These are phyloP conservation scores for Adineta ricciae DNA, from an alignment of 2,888 invertebrate genomes.

Conservation along the genomic window DNA sequence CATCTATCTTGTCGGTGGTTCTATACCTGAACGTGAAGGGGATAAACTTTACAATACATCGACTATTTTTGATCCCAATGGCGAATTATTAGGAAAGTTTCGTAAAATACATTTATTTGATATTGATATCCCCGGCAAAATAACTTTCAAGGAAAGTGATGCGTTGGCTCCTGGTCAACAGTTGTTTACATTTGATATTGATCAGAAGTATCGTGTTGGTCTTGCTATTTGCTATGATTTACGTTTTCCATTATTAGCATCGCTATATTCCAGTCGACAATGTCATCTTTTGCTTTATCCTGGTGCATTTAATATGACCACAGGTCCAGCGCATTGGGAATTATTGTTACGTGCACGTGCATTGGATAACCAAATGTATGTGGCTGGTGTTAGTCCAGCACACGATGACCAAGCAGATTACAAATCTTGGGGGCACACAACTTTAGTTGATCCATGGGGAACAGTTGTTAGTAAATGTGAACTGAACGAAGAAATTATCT, in stretches of 20 bases:
- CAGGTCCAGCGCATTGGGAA: slow-evolving; percentile 87
- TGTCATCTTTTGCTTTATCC: slow-evolving; percentile 80
- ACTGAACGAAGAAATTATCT: slow-evolving; percentile 26
- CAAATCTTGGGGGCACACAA: slow-evolving; percentile 32
- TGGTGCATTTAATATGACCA: slow-evolving; percentile 88
- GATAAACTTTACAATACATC: slow-evolving; percentile 68
- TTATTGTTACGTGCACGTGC: slow-evolving; percentile 70
- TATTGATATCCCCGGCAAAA: slow-evolving; percentile 67
- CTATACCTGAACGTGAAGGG: slow-evolving; percentile 67
- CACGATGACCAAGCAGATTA: slow-evolving; percentile 57
- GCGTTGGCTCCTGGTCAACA: slow-evolving; percentile 58
- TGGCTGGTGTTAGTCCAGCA: slow-evolving; percentile 73
- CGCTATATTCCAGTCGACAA: slow-evolving; percentile 53
- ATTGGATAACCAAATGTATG: slow-evolving; percentile 75
- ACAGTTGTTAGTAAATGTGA: slow-evolving; percentile 27
- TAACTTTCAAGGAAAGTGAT: slow-evolving; percentile 36
- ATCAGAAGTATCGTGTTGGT: slow-evolving; percentile 57
- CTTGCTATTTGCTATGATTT: slow-evolving; percentile 89
- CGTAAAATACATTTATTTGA: slow-evolving; percentile 89
- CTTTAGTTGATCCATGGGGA: slow-evolving; percentile 27
- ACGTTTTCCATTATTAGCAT: slow-evolving; percentile 71
- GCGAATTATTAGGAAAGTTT: slow-evolving; percentile 67
- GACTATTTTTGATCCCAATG: slow-evolving; percentile 70
- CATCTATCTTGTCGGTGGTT: slow-evolving; percentile 72
- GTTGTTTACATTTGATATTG: slow-evolving; percentile 64